Evolutionary conservation across 2,888 invertebrate species (phyloP).

Genomic region (Scaeva pyrastri): DNA sequence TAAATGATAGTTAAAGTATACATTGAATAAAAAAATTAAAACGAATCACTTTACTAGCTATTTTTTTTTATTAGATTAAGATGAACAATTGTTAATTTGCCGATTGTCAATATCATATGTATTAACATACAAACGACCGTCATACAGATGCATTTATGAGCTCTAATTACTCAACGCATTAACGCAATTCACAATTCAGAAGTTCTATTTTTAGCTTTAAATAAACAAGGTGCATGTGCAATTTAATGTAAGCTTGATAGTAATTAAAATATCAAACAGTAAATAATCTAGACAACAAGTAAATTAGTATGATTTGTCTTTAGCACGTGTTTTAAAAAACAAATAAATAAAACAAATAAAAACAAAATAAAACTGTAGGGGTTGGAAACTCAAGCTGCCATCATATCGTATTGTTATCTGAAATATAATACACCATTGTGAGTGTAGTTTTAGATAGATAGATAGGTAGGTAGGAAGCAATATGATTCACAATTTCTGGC

Average conservation of each 20-base stretch:
- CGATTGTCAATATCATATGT: constrained; percentile 18
- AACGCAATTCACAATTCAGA: neutral
- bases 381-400: neutral
- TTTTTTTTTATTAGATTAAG: neutral
- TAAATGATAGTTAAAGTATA: too few relatives aligned
- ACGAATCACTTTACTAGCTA: neutral
- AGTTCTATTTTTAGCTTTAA: neutral
- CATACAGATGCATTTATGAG: constrained; percentile 7
- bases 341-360: neutral
- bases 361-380: neutral
- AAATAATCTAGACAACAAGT: neutral
- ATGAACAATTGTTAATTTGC: neutral
- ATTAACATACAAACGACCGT: constrained; percentile 5
- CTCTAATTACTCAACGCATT: constrained; percentile 13
- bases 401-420: neutral
- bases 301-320: neutral
- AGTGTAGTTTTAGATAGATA: neutral
- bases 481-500: constrained; percentile 13
- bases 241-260: neutral
- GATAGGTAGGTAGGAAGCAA: constrained; percentile 2
- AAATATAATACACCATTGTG: neutral
- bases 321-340: constrained; percentile 15
- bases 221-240: neutral
- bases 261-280: neutral
- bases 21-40: too few relatives aligned